These are phyloP conservation scores for Hippoglossus hippoglossus DNA, from an alignment of 2,797 vertebrate species.

Conservation along the genomic window DNA sequence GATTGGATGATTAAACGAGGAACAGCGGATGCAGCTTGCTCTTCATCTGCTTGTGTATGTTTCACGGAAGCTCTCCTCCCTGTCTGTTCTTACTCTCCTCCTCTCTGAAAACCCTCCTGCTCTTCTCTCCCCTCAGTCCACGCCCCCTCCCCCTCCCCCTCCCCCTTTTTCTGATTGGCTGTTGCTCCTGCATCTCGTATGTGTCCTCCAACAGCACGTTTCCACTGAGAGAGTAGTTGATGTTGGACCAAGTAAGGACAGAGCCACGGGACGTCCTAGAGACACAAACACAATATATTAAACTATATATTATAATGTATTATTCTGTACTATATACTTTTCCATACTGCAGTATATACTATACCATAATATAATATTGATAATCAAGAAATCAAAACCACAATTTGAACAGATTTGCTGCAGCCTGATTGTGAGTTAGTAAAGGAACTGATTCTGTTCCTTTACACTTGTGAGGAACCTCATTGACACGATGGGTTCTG, in stretches of 20 bases:
- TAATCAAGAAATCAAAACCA: too few species aligned
- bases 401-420: too few species aligned
- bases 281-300: neutral
- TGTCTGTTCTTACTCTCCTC: neutral
- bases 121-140: neutral
- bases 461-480: neutral
- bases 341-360: too few species aligned
- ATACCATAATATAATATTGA: too few species aligned
- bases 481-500: too few species aligned
- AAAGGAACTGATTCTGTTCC: too few species aligned
- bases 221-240: conserved; percentile 44
- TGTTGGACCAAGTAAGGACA: conserved; percentile 62
- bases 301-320: too few species aligned
- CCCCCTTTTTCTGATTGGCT: neutral
- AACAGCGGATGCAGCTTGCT: neutral
- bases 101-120: neutral
- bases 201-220: conserved; percentile 46
- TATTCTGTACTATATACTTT: too few species aligned
- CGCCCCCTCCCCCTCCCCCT: neutral
- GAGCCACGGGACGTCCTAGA: conserved; percentile 37
- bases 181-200: conserved; percentile 2
- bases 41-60: neutral
- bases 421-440: too few species aligned
- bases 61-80: neutral
- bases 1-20: neutral